phyloP scores from a whole-genome alignment of 35 echinoderm and acorn worm genomes.

The Apostichopus japonicus region DNA sequence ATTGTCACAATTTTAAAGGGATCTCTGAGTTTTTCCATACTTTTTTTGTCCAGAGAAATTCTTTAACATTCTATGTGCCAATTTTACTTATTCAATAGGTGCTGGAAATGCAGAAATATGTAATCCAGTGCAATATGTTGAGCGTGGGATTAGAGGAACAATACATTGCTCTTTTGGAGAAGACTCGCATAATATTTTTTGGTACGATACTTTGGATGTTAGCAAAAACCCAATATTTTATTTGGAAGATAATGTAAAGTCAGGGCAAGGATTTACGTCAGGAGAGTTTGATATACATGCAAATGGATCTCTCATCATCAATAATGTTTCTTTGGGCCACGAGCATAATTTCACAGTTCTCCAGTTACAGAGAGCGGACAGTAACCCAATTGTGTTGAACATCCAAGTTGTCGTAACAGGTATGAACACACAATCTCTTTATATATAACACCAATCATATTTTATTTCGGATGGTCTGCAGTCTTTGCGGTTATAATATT shows the following conservation, averaged over 20 bases:
- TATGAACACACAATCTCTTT: neutral
- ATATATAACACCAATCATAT: no score
- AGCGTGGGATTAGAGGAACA: neutral
- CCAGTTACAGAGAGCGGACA: neutral
- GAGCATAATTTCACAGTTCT: neutral
- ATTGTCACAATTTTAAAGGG: no score
- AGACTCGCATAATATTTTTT: neutral
- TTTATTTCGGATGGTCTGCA: no score
- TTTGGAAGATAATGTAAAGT: neutral
- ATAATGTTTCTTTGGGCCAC: neutral
- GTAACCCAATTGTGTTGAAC: neutral
- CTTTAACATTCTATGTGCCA: no score
- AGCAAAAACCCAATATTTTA: neutral
- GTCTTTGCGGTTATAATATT: no score
- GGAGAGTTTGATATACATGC: slow-evolving; percentile 19
- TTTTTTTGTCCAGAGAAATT: no score
- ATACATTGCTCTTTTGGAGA: neutral
- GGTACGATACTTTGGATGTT: neutral
- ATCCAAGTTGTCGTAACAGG: neutral
- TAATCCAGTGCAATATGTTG: neutral
- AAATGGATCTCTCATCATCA: slow-evolving; percentile 8
- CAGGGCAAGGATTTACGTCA: neutral
- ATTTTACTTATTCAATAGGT: neutral
- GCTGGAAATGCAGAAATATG: neutral
- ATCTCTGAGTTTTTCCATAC: no score